Percentiles rank a stretch among this genome's conserved stretches.
phyloP scores from a whole-genome alignment of 2,797 vertebrate species.

The Carapus acus region DNA sequence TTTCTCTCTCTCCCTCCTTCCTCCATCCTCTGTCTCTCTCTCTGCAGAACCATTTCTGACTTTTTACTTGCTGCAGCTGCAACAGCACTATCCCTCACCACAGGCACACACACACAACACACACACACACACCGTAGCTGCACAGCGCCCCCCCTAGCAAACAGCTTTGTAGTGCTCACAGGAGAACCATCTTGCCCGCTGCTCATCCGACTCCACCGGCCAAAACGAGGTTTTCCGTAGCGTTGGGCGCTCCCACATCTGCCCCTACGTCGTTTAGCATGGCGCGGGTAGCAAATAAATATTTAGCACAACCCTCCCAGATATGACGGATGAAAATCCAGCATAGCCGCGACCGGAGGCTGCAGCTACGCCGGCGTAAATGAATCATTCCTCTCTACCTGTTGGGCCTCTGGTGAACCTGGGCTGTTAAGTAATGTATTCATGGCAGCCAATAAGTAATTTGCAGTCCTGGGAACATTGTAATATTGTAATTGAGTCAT shows the following conservation, averaged over 20 bases:
- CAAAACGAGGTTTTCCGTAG: slow-evolving; percentile 42
- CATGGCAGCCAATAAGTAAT: slow-evolving; percentile 66
- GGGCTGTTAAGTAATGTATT: slow-evolving; percentile 68
- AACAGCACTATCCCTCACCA: too few relatives aligned
- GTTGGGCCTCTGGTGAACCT: slow-evolving; percentile 62
- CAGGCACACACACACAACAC: too few relatives aligned
- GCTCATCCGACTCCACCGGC: slow-evolving; percentile 26
- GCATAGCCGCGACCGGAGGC: slow-evolving; percentile 39
- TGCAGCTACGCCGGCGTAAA: slow-evolving; percentile 51
- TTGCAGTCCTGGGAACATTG: slow-evolving; percentile 59
- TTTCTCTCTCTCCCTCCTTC: too few relatives aligned
- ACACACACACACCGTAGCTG: slow-evolving; percentile 13
- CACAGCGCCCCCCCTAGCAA: slow-evolving; percentile 27
- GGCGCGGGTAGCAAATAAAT: slow-evolving; percentile 54
- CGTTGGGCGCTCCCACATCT: slow-evolving; percentile 48
- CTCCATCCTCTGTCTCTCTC: too few relatives aligned
- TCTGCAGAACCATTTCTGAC: too few relatives aligned
- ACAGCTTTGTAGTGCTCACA: slow-evolving; percentile 30
- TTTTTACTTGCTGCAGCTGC: too few relatives aligned
- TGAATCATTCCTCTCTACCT: slow-evolving; percentile 63
- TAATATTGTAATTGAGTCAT: slow-evolving; percentile 68
- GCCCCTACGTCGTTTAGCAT: slow-evolving; percentile 55
- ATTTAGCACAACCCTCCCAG: slow-evolving; percentile 28
- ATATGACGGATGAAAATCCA: slow-evolving; percentile 51
- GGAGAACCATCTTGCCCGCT: slow-evolving; percentile 16